A percentile compares a stretch with the other conserved stretches of the same genome.
These are phyloP conservation scores for Cassiopea xamachana DNA, from an alignment of 30 jellyfish, hydroid and myxozoan species.

Conservation along the genomic window DNA sequence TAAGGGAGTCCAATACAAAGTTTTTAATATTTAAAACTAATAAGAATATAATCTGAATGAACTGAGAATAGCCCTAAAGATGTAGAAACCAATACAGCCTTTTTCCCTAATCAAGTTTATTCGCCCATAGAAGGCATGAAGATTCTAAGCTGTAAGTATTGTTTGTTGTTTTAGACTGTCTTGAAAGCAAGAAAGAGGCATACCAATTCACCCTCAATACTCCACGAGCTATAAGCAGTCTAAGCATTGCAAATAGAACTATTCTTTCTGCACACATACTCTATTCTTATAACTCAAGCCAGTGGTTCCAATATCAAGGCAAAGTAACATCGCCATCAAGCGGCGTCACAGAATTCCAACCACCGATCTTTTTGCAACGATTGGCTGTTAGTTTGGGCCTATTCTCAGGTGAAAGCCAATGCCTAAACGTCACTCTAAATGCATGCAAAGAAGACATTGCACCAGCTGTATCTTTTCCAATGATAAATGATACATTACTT, in stretches of 20 bases:
- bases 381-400: slow-evolving; percentile 18
- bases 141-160: too few relatives aligned
- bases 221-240: slow-evolving; percentile 13
- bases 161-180: slow-evolving; percentile 22
- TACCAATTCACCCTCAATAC: slow-evolving; percentile 22
- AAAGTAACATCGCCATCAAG: neutral
- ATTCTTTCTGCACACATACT: neutral
- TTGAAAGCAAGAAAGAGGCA: slow-evolving; percentile 13
- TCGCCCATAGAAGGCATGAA: too few relatives aligned
- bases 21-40: too few relatives aligned
- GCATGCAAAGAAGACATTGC: slow-evolving; percentile 57
- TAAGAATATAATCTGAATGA: too few relatives aligned
- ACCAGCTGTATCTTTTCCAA: slow-evolving; percentile 16
- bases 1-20: too few relatives aligned
- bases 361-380: slow-evolving; percentile 20
- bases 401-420: neutral
- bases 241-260: slow-evolving; percentile 5
- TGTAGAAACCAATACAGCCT: too few relatives aligned
- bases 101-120: neutral
- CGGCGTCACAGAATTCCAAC: slow-evolving; percentile 2
- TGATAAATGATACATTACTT: slow-evolving; percentile 1
- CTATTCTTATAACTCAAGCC: slow-evolving; percentile 34
- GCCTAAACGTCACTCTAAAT: slow-evolving; percentile 4
- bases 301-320: slow-evolving; percentile 39
- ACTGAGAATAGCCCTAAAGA: too few relatives aligned